Evolutionary conservation across 2,113 vertebrate genomes (phyloP), one percentile per base, ranked within the genome.

Genomic region (Dolichallabes microphthalmus): DNA sequence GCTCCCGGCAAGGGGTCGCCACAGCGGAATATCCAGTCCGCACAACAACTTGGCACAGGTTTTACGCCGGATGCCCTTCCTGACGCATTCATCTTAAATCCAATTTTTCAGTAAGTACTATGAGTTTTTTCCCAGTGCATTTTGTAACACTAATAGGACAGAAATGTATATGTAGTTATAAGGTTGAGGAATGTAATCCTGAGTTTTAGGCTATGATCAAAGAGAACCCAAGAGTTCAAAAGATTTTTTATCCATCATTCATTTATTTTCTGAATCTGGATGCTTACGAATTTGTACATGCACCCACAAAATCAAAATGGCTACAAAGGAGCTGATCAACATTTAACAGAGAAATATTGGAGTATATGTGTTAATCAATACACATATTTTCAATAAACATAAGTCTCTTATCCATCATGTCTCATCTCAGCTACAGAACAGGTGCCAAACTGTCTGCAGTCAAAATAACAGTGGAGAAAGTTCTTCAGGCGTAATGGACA

Each of bases 401-500:
- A 9, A 20, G 53, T 77, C 75, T 55, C 22, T 75, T 76, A 53
- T 53, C 5, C 0, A 2, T 9, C 17, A 76, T 27, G 32, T 39
- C 22, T 74, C 25, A n/a, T 19, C 58, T 60, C 35, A 50, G 57
- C 22, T 64, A 61, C 2, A 71, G 10, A 73, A 73, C 0, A 64
- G 52, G 58, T 76, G 69, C 22, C 45, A 4, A 66, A 27, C 15
- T 75, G 58, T 80, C 35, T 75, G 39, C 27, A 50, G 61, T 20
- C 17, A 78, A 22, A 45, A 77, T 9, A 15, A 60, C 45, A 30
- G 35, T 71, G 27, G 19, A 50, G 52, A 68, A 55, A 76, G 69
- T 14, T 82, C 27, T 76, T 66, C 3, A 32, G 60, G 22, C 74
- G 69, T 82, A 86, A 82, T 86, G 85, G 73, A 61, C 58, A 61